These are phyloP conservation scores for Porphyrio hochstetteri DNA, from an alignment of 2,113 vertebrate genomes.

Conservation along the genomic window DNA sequence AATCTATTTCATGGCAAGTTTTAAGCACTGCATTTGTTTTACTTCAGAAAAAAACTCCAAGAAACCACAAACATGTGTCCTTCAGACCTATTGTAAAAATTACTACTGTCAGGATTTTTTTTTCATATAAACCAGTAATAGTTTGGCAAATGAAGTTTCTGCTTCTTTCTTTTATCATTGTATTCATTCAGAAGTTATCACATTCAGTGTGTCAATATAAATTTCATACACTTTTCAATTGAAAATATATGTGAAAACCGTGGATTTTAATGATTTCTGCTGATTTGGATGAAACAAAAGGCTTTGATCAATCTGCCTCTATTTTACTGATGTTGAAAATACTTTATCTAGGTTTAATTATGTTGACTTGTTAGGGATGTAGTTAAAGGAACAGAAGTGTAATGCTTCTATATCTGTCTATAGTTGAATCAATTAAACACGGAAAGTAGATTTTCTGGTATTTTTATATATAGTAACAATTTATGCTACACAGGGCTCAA, in stretches of 20 bases:
- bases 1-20: not conserved
- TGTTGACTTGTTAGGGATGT: not conserved
- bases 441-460: not conserved
- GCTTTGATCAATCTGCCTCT: not conserved
- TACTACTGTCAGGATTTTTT: not conserved
- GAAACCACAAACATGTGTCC: not conserved
- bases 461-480: not conserved
- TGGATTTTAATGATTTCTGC: not conserved
- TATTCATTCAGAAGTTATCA: not conserved
- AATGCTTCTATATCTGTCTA: not conserved
- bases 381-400: not conserved
- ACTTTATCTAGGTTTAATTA: not conserved
- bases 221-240: not conserved
- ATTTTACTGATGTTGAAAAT: not conserved
- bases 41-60: not conserved
- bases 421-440: not conserved
- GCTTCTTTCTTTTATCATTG: rapidly evolving
- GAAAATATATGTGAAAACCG: not conserved
- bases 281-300: not conserved
- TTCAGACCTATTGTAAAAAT: not conserved
- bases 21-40: not conserved
- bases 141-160: not conserved
- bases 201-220: not conserved
- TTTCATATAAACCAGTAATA: not conserved
- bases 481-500: not conserved